Base-by-base conservation (phyloP, 1,140 invertebrate genomes). In the Lordiphosa clarofinis region DNA sequence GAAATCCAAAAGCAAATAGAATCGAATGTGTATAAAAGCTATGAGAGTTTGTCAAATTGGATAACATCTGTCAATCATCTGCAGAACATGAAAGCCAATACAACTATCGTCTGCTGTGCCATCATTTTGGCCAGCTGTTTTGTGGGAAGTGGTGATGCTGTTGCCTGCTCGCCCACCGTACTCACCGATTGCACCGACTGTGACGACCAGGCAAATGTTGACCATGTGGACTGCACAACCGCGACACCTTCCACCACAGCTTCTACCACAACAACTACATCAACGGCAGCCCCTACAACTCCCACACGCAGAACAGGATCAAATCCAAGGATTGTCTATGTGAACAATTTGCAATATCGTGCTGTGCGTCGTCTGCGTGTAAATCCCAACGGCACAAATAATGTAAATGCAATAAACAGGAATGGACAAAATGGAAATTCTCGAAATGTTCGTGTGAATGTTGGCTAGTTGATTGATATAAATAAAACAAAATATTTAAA, bases 21-120 rank as follows among this genome's bases (percentile, higher is more conserved):
- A 62, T 62, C 33, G 48, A 69, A 12, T 5, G 3, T 15, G 50
- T 65, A 65, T 65, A 65, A 36, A 66, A 65, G 31, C 28, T 10
- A 9, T 28, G 1, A 13, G 21, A 10, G 19, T 13, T 4, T 12
- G 9, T 1, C 7, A 19, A 56, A n/a, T 38, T 33, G n/a, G 53
- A 12, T 44, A 36, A 43, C 8, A 50, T 42, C 24, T 31, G 39
- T 28, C 24, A 60, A 72, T 65, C 44, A 44, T 42, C n/a, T 11
- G 8, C 6, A 11, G 31, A 56, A 28, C 4, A 61, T 70, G 56
- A 56, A 6, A 31, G 28, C 11, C 35, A 33, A n/a, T 19, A 7
- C 38, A n/a, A 58, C 13, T n/a, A 40, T 66, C 10, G 12, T 40
- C 7, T 33, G 10, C 10, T 31, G 5, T 5, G 8, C 52, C 37